phyloP scores from a whole-genome alignment of 2,113 vertebrate species.

The Platycercus adscitus region DNA sequence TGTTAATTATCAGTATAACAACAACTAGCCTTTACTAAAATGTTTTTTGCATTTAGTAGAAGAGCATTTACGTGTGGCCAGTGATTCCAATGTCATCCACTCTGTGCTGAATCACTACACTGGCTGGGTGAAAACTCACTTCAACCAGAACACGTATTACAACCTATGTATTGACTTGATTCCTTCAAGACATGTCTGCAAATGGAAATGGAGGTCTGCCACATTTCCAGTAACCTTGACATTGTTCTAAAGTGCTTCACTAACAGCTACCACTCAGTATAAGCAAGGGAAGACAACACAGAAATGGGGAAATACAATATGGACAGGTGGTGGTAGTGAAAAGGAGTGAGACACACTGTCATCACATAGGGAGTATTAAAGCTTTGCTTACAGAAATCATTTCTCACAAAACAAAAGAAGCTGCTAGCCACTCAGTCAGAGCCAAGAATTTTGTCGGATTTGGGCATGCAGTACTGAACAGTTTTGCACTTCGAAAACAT shows the following conservation, averaged over 20 bases:
- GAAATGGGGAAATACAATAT: neutral
- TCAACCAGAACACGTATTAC: neutral
- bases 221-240: neutral
- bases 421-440: neutral
- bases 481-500: neutral
- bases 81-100: neutral
- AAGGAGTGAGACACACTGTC: conserved; percentile 27
- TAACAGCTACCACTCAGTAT: neutral
- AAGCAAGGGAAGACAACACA: neutral
- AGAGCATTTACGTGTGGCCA: neutral
- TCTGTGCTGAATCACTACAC: neutral
- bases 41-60: neutral
- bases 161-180: neutral
- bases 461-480: neutral
- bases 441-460: neutral
- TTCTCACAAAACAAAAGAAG: neutral
- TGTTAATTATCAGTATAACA: conserved; percentile 8
- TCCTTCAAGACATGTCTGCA: neutral
- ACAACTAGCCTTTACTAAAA: neutral
- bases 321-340: neutral
- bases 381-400: neutral
- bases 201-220: neutral
- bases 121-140: neutral
- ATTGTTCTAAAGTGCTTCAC: neutral
- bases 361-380: neutral